Evolutionary conservation across 1,140 invertebrate species (phyloP).

Genomic region (Adoxophyes honmai): DNA sequence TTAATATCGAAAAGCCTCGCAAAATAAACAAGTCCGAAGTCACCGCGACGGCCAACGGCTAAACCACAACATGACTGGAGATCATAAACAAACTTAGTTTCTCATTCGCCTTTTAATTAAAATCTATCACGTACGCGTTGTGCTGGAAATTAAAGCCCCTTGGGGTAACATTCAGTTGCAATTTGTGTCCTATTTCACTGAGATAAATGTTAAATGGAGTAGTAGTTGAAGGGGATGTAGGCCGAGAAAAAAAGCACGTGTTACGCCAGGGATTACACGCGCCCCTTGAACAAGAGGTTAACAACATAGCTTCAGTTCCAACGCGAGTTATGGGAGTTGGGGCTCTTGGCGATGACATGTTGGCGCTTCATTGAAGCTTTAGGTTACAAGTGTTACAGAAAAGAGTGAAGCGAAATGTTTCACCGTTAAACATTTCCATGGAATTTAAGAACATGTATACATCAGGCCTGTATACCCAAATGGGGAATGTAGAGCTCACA

Average conservation of each 20-base stretch:
- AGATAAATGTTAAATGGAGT: constrained; percentile 29
- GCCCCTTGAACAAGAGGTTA: constrained; percentile 70
- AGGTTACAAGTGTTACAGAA: no score
- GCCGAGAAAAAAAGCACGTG: constrained; percentile 73
- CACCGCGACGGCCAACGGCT: background rate
- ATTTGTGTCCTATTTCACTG: constrained; percentile 18
- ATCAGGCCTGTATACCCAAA: no score
- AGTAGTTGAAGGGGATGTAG: constrained; percentile 33
- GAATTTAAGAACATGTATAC: no score
- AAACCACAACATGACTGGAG: constrained; percentile 13
- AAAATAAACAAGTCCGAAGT: background rate
- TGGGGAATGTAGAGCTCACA: no score
- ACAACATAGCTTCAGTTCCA: constrained; percentile 40
- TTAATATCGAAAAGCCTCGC: no score
- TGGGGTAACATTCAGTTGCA: constrained; percentile 15
- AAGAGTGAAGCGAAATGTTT: no score
- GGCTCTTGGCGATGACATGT: no score
- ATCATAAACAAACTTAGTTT: constrained; percentile 37
- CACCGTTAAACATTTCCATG: no score
- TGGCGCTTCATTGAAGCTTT: no score
- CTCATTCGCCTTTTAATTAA: constrained; percentile 64
- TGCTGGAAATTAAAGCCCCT: constrained; percentile 57
- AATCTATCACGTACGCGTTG: constrained; percentile 61
- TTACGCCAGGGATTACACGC: constrained; percentile 73
- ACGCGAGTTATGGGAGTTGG: constrained; percentile 21